Base-by-base conservation (phyloP, 2,797 vertebrate species). In the Jordanella pulchra region DNA sequence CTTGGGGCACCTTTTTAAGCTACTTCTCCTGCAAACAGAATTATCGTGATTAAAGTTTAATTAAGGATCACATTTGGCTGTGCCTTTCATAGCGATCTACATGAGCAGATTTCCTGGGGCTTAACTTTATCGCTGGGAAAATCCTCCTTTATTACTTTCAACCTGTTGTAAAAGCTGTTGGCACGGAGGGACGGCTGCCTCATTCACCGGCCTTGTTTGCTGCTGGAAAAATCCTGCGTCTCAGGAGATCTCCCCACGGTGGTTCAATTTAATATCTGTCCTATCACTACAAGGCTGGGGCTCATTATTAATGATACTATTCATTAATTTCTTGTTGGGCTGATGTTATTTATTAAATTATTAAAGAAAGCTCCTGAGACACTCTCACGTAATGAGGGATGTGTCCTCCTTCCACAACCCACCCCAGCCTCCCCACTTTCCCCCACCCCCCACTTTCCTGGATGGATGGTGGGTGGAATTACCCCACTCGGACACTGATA, bases 291-390 rank as follows among this genome's bases (percentile, higher is more conserved):
- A 97, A 95, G 96, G 91, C 95, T 95, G 92, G 42, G 95, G 95
- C 97, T 98, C 97, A 98, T 98, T 99, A 99, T 99, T 99, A 99
- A 99, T 98, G 97, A 99, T 99, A 99, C 97, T 99, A 98, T 99
- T 99, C 97, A 99, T 99, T 99, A 97, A 99, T 99, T 98, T 98
- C 96, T 98, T 98, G 97, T 98, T 97, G 97, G 97, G 97, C 96
- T 95, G 97, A 97, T 99, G 97, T 99, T 99, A 99, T 99, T 99
- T 99, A 99, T 99, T 98, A 98, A 99, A 99, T 99, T 99, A 99
- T 99, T 99, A 98, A 97, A 96, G 96, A 96, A 97, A 96, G 95
- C 96, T 97, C 96, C 94, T 71, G 96, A 96, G 97, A 97, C 95
- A 93, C 95, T 95, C 93, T 94, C 95, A 89, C 89, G 93, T 97